These are phyloP conservation scores for Anguilla japonica DNA, from an alignment of 2,113 vertebrate genomes.

Conservation along the genomic window DNA sequence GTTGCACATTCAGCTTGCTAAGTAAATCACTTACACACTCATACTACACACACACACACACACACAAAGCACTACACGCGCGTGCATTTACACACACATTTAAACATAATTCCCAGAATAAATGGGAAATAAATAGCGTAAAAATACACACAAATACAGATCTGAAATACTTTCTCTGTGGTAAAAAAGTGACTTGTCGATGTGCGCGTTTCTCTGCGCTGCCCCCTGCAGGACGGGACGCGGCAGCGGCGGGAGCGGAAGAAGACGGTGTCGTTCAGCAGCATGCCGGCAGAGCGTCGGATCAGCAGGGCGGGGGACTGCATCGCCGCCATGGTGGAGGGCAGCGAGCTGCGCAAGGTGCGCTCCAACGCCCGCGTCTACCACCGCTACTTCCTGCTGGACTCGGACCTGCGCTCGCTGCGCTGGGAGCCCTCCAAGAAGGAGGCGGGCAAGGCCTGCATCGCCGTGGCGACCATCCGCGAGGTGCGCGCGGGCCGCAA, in stretches of 20 bases:
- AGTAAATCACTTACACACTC: background rate
- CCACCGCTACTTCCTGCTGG: constrained; percentile 86
- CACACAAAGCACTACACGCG: background rate
- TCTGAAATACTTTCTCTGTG: background rate
- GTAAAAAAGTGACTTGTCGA: background rate
- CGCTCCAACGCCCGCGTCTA: constrained; percentile 89
- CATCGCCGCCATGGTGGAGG: constrained; percentile 90
- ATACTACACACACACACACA: background rate
- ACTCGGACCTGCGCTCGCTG: constrained; percentile 86
- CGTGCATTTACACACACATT: constrained; percentile 38
- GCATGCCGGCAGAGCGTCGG: constrained; percentile 90
- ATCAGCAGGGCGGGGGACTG: constrained; percentile 91
- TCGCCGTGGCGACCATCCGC: constrained; percentile 82
- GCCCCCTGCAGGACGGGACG: constrained; percentile 77
- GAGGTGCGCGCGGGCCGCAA: constrained; percentile 94
- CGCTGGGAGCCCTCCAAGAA: constrained; percentile 95
- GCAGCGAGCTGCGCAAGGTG: constrained; percentile 88
- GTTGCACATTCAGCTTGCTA: too few relatives aligned
- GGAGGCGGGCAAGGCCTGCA: constrained; percentile 91
- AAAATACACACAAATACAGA: too few relatives aligned
- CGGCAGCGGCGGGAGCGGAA: constrained; percentile 88
- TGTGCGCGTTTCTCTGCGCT: constrained; percentile 16
- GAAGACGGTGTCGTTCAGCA: constrained; percentile 93
- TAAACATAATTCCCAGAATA: background rate
- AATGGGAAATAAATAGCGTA: too few relatives aligned